Conservation (phyloP, 1,140 invertebrate species). For the Nasonia longicornis region DNA sequence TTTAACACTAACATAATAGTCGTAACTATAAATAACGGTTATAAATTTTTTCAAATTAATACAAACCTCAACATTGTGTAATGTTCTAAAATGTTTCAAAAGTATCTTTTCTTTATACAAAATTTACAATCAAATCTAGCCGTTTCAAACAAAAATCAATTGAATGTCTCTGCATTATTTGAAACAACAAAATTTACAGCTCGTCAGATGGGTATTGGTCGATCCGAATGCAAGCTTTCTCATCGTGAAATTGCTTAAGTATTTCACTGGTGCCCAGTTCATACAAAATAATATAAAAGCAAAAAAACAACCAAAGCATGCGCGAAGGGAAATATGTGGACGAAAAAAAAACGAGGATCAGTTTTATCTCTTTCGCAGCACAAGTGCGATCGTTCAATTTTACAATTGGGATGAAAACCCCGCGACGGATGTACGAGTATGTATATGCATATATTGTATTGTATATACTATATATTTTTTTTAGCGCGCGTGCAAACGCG, state of each 20-base stretch:
- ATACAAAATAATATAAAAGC: not conserved
- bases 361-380: not conserved
- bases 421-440: not conserved
- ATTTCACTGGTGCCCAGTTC: not conserved
- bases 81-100: not conserved
- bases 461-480: not conserved
- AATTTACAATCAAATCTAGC: not conserved
- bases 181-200: not conserved
- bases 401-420: slow-evolving; percentile 2
- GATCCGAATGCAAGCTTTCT: not conserved
- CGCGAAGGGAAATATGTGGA: not conserved
- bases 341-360: not conserved
- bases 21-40: no score
- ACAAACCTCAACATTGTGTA: not conserved
- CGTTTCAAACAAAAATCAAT: not conserved
- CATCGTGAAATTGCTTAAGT: not conserved
- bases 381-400: not conserved
- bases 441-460: not conserved
- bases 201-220: not conserved
- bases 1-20: not conserved
- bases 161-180: not conserved
- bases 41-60: not conserved
- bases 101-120: not conserved
- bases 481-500: not conserved
- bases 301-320: not conserved